Conservation (phyloP, 2,113 vertebrate species). For the Pontoporia blainvillei region DNA sequence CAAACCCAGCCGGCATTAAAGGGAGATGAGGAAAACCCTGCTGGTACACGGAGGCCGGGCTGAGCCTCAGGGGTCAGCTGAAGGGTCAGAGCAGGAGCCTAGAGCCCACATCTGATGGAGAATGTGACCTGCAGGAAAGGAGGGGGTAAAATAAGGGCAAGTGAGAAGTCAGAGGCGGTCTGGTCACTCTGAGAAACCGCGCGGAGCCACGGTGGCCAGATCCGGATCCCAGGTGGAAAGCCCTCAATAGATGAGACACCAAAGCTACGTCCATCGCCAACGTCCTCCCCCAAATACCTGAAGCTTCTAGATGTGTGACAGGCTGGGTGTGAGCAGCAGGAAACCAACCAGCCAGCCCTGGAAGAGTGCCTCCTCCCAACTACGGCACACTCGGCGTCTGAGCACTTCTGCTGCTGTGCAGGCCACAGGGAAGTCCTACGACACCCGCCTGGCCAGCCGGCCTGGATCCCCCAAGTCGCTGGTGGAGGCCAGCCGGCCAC, state of each 20-base stretch:
- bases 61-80: background rate
- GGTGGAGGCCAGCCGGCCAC: background rate
- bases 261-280: background rate
- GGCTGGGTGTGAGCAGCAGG: background rate
- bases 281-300: background rate
- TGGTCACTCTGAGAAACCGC: background rate
- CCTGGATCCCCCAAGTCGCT: too few relatives aligned
- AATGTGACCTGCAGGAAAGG: background rate
- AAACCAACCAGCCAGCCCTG: background rate
- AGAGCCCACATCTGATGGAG: background rate
- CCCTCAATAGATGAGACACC: background rate
- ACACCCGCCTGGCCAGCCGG: fast-evolving
- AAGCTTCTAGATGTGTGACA: background rate
- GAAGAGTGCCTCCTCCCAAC: background rate
- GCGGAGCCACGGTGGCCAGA: background rate
- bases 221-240: background rate
- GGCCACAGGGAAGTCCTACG: background rate
- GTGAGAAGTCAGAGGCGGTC: background rate
- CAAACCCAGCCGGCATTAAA: background rate
- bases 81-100: background rate
- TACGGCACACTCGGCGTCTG: fast-evolving
- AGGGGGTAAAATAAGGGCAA: background rate
- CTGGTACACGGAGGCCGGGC: background rate
- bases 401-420: background rate
- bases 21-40: background rate